phyloP scores from a whole-genome alignment of 2,888 invertebrate genomes.

The Philereme vetulata region DNA sequence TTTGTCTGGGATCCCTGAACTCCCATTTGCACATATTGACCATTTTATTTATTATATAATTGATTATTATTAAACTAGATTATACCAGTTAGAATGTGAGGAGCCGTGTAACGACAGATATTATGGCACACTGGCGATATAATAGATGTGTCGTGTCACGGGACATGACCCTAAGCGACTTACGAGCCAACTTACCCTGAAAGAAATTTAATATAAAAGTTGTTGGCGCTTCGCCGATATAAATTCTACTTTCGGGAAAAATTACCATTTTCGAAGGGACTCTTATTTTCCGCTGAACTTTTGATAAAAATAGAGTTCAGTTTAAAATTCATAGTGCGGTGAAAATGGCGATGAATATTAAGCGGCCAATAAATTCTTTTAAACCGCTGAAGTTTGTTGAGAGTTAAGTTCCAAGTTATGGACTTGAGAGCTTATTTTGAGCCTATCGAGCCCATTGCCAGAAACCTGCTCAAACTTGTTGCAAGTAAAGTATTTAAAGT shows the following conservation, averaged over 20 bases:
- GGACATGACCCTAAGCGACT: conserved; percentile 33
- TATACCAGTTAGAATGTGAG: no score
- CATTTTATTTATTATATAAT: no score
- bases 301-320: conserved; percentile 34
- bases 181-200: conserved; percentile 39
- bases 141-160: conserved; percentile 19
- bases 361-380: conserved; percentile 19
- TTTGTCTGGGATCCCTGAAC: no score
- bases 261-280: conserved; percentile 39
- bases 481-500: background rate
- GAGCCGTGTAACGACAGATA: no score
- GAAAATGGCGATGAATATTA: conserved; percentile 15
- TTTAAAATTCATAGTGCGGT: conserved; percentile 26
- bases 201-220: conserved; percentile 60
- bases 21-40: no score
- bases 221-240: conserved; percentile 42
- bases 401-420: conserved; percentile 1
- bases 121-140: background rate
- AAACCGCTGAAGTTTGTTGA: conserved; percentile 13
- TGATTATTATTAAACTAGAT: no score
- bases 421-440: conserved; percentile 1
- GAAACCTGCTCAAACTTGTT: conserved; percentile 2
- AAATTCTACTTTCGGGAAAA: conserved; percentile 46
- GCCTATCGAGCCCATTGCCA: background rate
- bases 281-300: conserved; percentile 25